Conservation (phyloP, 2,888 invertebrate species). For the Himalopsyche tibetana region DNA sequence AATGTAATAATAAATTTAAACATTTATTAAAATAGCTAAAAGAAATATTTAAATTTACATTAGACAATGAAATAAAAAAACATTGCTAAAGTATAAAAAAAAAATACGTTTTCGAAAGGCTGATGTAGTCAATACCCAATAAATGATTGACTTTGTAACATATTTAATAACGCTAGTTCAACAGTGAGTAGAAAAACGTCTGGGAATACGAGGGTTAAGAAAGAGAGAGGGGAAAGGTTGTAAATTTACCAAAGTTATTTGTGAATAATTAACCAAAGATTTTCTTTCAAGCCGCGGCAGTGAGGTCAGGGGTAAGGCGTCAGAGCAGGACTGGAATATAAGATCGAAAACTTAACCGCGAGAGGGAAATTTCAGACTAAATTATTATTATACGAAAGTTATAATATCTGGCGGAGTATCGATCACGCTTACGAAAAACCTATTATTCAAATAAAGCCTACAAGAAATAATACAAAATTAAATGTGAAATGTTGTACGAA, state of each 20-base stretch:
- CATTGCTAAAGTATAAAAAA: no score
- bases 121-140: no score
- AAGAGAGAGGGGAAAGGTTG: not conserved
- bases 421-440: not conserved
- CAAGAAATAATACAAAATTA: not conserved
- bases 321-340: slow-evolving; percentile 6
- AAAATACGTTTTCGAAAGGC: no score
- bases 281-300: slow-evolving; percentile 3
- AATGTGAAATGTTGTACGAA: no score
- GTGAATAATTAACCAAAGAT: slow-evolving; percentile 60
- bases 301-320: slow-evolving; percentile 20
- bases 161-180: no score
- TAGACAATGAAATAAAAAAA: no score
- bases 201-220: not conserved
- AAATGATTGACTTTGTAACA: no score
- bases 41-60: no score
- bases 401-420: not conserved
- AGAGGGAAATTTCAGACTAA: not conserved
- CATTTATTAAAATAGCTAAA: no score
- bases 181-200: not conserved
- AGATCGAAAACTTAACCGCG: not conserved
- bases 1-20: no score
- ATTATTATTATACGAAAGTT: slow-evolving; percentile 11
- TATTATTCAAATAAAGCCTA: not conserved
- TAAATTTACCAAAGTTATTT: slow-evolving; percentile 47